Percentiles rank a stretch among this genome's conserved stretches.
phyloP scores from a whole-genome alignment of 1,140 invertebrate species.

The Cyrtorhinus lividipennis region DNA sequence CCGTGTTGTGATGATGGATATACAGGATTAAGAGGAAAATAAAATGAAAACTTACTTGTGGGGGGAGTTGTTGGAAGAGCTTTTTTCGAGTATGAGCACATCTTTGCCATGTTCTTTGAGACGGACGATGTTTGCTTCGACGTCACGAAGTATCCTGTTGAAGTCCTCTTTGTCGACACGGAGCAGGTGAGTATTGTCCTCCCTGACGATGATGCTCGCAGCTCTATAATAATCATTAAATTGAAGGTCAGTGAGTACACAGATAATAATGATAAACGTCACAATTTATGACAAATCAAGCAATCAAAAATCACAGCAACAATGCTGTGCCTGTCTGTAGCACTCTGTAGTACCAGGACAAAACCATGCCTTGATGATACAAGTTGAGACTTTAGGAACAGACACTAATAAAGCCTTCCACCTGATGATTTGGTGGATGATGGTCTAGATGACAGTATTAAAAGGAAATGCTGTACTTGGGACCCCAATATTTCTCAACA shows the following conservation, averaged over 20 bases:
- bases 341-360: too few relatives aligned
- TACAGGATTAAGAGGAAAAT: too few relatives aligned
- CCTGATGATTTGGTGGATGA: too few relatives aligned
- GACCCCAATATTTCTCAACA: too few relatives aligned
- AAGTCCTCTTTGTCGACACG: slow-evolving; percentile 80
- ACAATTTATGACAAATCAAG: neutral
- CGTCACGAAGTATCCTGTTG: slow-evolving; percentile 67
- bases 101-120: slow-evolving; percentile 77
- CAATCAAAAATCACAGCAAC: too few relatives aligned
- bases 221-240: slow-evolving; percentile 45
- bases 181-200: slow-evolving; percentile 73
- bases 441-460: too few relatives aligned
- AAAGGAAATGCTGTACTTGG: too few relatives aligned
- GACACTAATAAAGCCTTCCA: too few relatives aligned
- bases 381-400: too few relatives aligned
- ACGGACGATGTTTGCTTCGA: slow-evolving; percentile 75
- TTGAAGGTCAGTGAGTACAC: neutral
- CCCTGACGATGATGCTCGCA: slow-evolving; percentile 66
- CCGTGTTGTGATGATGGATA: too few relatives aligned
- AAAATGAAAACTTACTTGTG: slow-evolving; percentile 21
- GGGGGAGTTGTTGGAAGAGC: slow-evolving; percentile 26
- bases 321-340: too few relatives aligned
- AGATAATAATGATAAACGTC: slow-evolving; percentile 16
- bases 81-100: slow-evolving; percentile 69
- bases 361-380: too few relatives aligned